phyloP scores from a whole-genome alignment of 2,888 invertebrate species.

The Leucania comma region DNA sequence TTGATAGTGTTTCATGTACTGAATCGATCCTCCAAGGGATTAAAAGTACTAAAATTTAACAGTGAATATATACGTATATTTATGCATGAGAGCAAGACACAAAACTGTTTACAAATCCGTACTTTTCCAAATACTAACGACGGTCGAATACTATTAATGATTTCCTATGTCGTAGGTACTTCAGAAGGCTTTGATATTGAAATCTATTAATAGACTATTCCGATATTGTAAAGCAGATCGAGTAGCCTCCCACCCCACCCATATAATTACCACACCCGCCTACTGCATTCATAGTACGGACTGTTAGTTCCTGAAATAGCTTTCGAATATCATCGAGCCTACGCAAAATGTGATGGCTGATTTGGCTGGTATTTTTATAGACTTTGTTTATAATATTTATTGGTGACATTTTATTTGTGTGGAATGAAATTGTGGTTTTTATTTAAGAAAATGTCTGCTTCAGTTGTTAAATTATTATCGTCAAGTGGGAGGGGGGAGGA shows the following conservation, averaged over 20 bases:
- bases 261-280: constrained; percentile 5
- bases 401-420: background rate
- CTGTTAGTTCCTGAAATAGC: constrained; percentile 13
- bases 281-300: background rate
- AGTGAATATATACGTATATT: too few species aligned
- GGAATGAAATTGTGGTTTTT: background rate
- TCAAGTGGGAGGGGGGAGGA: too few species aligned
- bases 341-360: background rate
- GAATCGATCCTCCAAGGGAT: too few species aligned
- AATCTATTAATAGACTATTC: constrained; percentile 3
- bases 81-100: too few species aligned
- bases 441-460: background rate
- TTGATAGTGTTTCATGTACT: too few species aligned
- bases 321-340: background rate
- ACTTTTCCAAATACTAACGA: too few species aligned
- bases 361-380: background rate
- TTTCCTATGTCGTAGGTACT: too few species aligned
- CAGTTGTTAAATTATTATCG: background rate
- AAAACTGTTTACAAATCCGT: too few species aligned
- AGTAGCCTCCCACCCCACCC: constrained; percentile 2
- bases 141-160: too few species aligned
- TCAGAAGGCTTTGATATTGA: background rate
- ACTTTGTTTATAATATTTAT: background rate
- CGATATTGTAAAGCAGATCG: background rate
- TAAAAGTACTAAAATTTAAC: too few species aligned